Evolutionary conservation across 2,888 invertebrate genomes (phyloP).

Genomic region (Agonum fuliginosum): DNA sequence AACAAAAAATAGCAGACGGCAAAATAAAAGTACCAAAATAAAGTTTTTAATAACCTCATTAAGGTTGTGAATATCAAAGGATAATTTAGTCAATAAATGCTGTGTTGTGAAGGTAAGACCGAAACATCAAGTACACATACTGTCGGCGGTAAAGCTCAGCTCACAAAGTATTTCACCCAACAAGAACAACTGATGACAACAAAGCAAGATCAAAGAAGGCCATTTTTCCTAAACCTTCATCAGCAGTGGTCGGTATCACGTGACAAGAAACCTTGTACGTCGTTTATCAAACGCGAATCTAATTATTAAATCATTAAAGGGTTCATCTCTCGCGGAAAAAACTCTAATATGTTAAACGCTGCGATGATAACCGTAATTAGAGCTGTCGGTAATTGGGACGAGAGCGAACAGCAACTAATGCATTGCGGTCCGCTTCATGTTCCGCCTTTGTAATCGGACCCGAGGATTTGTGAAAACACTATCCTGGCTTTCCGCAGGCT

Average conservation of each 20-base stretch:
- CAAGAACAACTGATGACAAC: neutral
- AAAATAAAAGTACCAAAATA: no score
- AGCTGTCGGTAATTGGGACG: constrained; percentile 38
- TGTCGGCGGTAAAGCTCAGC: no score
- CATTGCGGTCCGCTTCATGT: constrained; percentile 38
- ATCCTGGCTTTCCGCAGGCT: constrained; percentile 36
- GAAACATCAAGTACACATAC: neutral
- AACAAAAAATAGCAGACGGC: no score
- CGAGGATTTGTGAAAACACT: constrained; percentile 45
- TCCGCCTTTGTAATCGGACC: constrained; percentile 44
- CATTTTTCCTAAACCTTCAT: constrained; percentile 31
- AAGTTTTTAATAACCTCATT: no score
- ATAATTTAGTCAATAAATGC: no score
- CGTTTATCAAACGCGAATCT: constrained; percentile 7
- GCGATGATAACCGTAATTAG: constrained; percentile 43
- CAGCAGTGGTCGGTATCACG: neutral
- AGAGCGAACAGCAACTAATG: constrained; percentile 32
- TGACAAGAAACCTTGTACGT: neutral
- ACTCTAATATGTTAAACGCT: constrained; percentile 30
- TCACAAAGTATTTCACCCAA: constrained; percentile 10
- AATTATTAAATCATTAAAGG: constrained; percentile 39
- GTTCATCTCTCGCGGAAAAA: neutral
- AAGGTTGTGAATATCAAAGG: no score
- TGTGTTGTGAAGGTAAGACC: no score
- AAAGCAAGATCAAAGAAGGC: constrained; percentile 35